Percentiles rank a stretch among this genome's conserved stretches.
phyloP scores from a whole-genome alignment of 1,140 invertebrate genomes.

The Drosophila watanabei region DNA sequence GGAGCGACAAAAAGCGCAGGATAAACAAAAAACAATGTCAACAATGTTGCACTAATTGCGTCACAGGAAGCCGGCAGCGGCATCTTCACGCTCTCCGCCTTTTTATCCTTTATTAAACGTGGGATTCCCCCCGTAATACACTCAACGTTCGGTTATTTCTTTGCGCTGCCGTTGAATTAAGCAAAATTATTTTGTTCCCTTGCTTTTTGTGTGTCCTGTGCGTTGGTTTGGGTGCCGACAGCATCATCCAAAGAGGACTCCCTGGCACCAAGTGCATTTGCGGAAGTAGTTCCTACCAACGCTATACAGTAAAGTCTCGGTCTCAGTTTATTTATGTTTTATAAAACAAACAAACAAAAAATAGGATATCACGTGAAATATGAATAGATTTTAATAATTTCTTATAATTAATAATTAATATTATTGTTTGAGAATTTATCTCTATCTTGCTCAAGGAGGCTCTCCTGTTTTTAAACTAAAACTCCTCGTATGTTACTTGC shows the following conservation, averaged over 20 bases:
- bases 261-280: conserved; percentile 66
- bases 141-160: conserved; percentile 30
- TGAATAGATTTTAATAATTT: neutral
- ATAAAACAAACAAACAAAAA: neutral
- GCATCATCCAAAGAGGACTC: conserved; percentile 36
- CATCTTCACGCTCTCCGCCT: conserved; percentile 31
- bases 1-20: conserved; percentile 4
- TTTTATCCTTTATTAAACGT: conserved; percentile 7
- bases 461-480: neutral
- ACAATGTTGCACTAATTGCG: conserved; percentile 82
- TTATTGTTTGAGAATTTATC: neutral
- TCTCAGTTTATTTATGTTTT: neutral
- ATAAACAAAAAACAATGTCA: conserved; percentile 48
- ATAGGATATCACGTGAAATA: neutral
- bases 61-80: conserved; percentile 62
- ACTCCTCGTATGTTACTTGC: neutral
- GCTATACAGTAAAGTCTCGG: conserved; percentile 7
- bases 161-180: conserved; percentile 69
- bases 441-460: accelerated
- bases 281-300: conserved; percentile 14
- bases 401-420: neutral
- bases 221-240: neutral
- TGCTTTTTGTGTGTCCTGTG: conserved; percentile 46
- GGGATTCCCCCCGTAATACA: conserved; percentile 13
- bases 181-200: conserved; percentile 70